Percentiles rank a stretch among this genome's conserved stretches.
Evolutionary conservation across 2,888 invertebrate genomes (phyloP).

Genomic region (Volucella inflata): DNA sequence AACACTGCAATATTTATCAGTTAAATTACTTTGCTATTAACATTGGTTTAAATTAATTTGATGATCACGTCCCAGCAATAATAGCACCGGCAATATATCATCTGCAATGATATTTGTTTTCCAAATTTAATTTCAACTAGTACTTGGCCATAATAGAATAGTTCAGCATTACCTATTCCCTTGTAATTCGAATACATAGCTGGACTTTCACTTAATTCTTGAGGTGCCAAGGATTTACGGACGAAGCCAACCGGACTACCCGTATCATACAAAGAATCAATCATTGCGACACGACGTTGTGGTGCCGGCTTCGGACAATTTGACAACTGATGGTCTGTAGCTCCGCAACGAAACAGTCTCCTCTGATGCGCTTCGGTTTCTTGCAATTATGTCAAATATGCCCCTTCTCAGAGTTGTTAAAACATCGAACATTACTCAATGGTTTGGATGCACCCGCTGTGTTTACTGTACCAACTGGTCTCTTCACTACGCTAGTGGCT

Average conservation of each 20-base stretch:
- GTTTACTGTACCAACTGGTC: too few relatives aligned
- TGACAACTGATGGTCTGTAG: neutral
- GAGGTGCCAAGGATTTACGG: neutral
- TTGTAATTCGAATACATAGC: neutral
- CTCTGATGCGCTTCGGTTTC: neutral
- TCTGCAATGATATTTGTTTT: neutral
- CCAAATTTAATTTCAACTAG: too few relatives aligned
- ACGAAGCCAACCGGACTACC: constrained; percentile 15
- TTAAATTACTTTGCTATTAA: too few relatives aligned
- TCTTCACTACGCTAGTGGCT: too few relatives aligned
- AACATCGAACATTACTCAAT: too few relatives aligned
- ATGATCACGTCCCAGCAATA: constrained; percentile 4
- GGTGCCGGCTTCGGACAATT: neutral
- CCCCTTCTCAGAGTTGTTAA: neutral
- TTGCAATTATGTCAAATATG: neutral
- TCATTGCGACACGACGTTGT: neutral
- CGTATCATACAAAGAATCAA: constrained; percentile 9
- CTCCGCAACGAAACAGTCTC: neutral
- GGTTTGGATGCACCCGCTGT: too few relatives aligned
- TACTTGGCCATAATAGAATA: too few relatives aligned
- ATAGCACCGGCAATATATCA: constrained; percentile 6
- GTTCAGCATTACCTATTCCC: too few relatives aligned
- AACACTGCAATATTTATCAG: too few relatives aligned
- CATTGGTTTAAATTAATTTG: neutral
- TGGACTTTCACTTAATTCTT: constrained; percentile 1